Percentiles rank a stretch among this genome's conserved stretches.
Evolutionary conservation across 2,113 vertebrate genomes (phyloP).

Genomic region (Synodontis membranacea): DNA sequence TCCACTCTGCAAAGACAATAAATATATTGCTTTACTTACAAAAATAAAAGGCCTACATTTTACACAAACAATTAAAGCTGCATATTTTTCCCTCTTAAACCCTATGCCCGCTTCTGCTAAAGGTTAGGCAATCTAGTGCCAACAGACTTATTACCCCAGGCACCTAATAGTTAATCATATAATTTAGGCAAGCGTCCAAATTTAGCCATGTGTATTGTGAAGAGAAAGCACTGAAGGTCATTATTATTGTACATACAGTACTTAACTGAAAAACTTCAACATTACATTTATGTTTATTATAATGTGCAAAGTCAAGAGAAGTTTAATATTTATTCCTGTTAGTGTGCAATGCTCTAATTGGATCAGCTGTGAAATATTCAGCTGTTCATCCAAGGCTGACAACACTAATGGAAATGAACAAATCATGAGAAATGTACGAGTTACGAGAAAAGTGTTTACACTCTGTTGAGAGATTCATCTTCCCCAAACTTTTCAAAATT

Average conservation of each 20-base stretch:
- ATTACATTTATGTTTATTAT: not conserved
- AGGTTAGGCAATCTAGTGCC: slow-evolving; percentile 3
- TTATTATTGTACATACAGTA: not conserved
- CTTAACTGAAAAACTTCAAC: not conserved
- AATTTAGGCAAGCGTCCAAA: not conserved
- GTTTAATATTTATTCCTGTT: slow-evolving; percentile 3
- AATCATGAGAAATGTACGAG: not conserved
- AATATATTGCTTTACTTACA: not conserved
- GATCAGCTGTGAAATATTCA: slow-evolving; percentile 16
- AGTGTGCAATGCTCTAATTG: not conserved
- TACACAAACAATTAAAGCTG: not conserved
- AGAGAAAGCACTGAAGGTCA: slow-evolving; percentile 14
- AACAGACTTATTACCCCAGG: not conserved
- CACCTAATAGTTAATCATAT: slow-evolving; percentile 9
- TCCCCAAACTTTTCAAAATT: not conserved
- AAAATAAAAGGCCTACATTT: not conserved
- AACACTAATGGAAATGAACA: slow-evolving; percentile 15
- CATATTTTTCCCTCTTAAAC: not conserved
- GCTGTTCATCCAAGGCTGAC: not conserved
- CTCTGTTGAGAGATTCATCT: not conserved
- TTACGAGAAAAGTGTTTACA: not conserved
- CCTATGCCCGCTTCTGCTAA: not conserved
- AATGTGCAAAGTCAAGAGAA: not conserved
- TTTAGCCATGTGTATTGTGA: slow-evolving; percentile 4
- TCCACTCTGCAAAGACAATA: slow-evolving; percentile 64